Evolutionary conservation across 2,888 invertebrate species (phyloP), one percentile per base, ranked within the genome.

Genomic region (Trichacis sp.): DNA sequence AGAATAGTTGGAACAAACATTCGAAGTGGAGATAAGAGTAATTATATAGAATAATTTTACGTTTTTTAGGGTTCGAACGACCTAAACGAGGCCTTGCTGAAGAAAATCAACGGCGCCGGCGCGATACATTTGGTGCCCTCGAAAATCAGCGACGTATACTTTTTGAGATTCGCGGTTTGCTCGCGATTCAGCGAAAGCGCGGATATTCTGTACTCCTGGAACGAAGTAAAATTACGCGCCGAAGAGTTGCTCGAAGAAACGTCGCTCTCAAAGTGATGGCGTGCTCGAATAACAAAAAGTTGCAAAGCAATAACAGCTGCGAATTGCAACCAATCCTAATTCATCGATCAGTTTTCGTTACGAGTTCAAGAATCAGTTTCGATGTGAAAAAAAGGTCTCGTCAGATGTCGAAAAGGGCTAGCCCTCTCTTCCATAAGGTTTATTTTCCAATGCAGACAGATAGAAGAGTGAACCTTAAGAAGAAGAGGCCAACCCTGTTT

Each of bases 111-210:
- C 81, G 94, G 93, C 0, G 90, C 94, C 54, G 96, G 96, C 2
- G 91, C 93, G 72, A 96, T 98, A 69, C 96, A 97, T 82, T 87
- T 98, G 78, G 96, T 97, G 12, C 97, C 98, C 0, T 93, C 96
- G 0, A 94, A 94, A 85, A 92, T 96, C 60, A 89, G 90, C 43
- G 94, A 92, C 65, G 87, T 87, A 0, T 97, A 92, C 83, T 96
- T 97, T 86, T 86, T 98, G 47, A 88, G 98, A 61, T 88, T 98
- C 84, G 96, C 96, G 0, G 88, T 98, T 65, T 98, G 97, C 81
- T 95, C 97, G 0, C 89, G 94, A 57, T 92, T 89, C 77, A 92
- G 93, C 1, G 92, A 93, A 78, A 88, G 91, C 18, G 88, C 89
- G 59, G 97, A 98, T 77, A 93, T 98, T 73, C 88, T 91, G 36